These are phyloP conservation scores for Tipula lateralis DNA, from an alignment of 2,888 invertebrate species.

Conservation along the genomic window DNA sequence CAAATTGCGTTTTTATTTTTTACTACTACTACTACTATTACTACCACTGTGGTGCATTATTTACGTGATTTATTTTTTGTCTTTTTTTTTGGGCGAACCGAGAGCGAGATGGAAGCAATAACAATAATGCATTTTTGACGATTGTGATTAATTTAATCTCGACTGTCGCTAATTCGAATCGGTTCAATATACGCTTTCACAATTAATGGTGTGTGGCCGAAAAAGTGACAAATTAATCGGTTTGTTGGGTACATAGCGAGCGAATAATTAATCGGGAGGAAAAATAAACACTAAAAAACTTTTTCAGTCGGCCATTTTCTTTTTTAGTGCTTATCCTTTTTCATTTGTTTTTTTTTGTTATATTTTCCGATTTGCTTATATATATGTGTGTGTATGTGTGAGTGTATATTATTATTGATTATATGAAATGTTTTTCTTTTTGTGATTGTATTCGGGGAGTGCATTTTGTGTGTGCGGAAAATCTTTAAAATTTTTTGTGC, in stretches of 20 bases:
- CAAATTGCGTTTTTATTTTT: not conserved
- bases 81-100: not conserved
- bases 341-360: not conserved
- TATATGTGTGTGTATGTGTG: not conserved
- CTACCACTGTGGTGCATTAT: not conserved
- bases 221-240: not conserved
- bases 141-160: not conserved
- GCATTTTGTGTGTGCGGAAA: not conserved
- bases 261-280: not conserved
- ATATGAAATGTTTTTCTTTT: not conserved
- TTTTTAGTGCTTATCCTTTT: not conserved
- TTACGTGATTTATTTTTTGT: slow-evolving; percentile 4
- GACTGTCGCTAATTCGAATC: not conserved
- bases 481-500: not conserved
- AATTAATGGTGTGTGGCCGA: not conserved
- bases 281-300: not conserved
- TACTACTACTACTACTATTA: not conserved
- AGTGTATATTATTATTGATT: not conserved
- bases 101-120: not conserved
- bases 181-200: not conserved
- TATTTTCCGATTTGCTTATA: not conserved
- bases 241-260: not conserved
- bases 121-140: slow-evolving; percentile 6
- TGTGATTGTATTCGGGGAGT: not conserved
- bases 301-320: not conserved